These are phyloP conservation scores for Ochotona princeps DNA, from an alignment of 2,113 vertebrate genomes.

Conservation along the genomic window DNA sequence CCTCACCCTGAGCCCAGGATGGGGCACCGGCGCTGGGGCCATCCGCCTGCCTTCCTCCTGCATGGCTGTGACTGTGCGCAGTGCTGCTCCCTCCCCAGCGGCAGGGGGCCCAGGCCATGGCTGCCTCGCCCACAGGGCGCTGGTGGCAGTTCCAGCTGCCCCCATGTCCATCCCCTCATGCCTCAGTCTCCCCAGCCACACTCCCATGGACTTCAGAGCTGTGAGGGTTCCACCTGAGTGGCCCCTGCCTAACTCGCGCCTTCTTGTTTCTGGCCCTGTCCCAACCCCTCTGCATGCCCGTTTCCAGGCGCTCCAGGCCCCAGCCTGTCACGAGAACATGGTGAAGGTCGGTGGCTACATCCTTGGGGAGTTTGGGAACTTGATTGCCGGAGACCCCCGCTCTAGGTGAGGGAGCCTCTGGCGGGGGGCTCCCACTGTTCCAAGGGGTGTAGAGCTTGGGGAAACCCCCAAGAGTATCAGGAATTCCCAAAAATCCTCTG, in stretches of 20 bases:
- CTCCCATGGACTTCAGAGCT: background rate
- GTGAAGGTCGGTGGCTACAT: slow-evolving; percentile 97
- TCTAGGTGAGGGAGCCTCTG: slow-evolving; percentile 88
- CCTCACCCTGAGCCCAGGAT: fast-evolving
- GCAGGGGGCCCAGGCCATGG: no score
- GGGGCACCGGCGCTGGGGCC: background rate
- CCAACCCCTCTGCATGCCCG: background rate
- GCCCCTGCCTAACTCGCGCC: no score
- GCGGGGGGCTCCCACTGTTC: no score
- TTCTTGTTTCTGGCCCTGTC: no score
- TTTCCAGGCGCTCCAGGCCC: slow-evolving; percentile 92
- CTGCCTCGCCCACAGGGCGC: no score
- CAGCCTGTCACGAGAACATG: slow-evolving; percentile 97
- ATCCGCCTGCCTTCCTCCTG: no score
- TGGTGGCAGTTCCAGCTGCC: no score
- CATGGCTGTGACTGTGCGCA: fast-evolving
- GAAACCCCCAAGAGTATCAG: background rate
- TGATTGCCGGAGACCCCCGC: slow-evolving; percentile 95
- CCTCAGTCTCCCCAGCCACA: background rate
- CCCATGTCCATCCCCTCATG: background rate
- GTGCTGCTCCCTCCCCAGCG: background rate
- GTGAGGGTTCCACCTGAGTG: no score
- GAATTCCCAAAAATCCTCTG: background rate
- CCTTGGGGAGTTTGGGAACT: slow-evolving; percentile 95
- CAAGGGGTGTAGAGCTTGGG: background rate